Evolutionary conservation across 2,888 invertebrate species (phyloP).

Genomic region (Scaeva pyrastri): DNA sequence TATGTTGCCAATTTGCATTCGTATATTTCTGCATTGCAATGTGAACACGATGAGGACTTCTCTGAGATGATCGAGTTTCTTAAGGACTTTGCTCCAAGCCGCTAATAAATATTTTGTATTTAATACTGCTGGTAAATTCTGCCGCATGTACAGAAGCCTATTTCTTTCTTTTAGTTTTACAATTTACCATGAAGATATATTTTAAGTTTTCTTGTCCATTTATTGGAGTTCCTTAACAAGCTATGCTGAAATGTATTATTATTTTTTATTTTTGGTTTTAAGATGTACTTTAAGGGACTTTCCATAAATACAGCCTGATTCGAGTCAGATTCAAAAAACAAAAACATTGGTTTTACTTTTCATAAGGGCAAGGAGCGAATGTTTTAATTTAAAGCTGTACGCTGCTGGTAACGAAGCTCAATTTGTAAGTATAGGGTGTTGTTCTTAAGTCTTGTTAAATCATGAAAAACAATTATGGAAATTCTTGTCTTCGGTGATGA

Average conservation of each 20-base stretch:
- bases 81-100: constrained; percentile 44
- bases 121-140: background rate
- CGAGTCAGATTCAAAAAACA: background rate
- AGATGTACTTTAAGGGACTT: background rate
- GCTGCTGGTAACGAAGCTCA: no score
- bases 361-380: no score
- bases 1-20: constrained; percentile 77
- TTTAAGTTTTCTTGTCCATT: background rate
- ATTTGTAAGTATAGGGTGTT: no score
- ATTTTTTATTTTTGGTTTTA: background rate
- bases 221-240: background rate
- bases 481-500: no score
- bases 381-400: no score
- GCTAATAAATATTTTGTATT: background rate
- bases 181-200: background rate
- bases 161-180: background rate
- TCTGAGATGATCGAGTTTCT: constrained; percentile 76
- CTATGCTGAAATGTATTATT: background rate
- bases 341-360: no score
- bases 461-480: no score
- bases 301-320: background rate
- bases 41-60: constrained; percentile 75
- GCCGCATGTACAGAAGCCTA: background rate
- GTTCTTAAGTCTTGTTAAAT: no score
- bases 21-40: constrained; percentile 75